These are phyloP conservation scores for Meiosimyza decipiens DNA, from an alignment of 2,888 invertebrate genomes.

Conservation along the genomic window DNA sequence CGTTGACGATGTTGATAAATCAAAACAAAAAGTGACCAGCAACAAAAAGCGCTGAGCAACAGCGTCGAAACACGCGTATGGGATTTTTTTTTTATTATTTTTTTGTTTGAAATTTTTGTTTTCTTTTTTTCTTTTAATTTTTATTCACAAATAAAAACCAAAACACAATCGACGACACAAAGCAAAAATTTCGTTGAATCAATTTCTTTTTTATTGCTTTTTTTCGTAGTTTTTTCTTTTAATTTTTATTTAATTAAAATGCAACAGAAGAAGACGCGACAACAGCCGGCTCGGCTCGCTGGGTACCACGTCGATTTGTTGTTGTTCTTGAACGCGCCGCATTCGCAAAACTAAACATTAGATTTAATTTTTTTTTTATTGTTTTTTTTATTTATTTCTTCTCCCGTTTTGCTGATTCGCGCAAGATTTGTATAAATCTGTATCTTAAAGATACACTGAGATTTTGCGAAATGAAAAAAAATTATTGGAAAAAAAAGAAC, in stretches of 20 bases:
- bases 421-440: not conserved
- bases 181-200: constrained; percentile 8
- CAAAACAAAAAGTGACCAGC: not conserved
- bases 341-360: constrained; percentile 34
- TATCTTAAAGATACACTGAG: no score
- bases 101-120: constrained; percentile 5
- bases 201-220: constrained; percentile 31
- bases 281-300: constrained; percentile 16
- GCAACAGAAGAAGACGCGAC: constrained; percentile 45
- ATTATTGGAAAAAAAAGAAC: no score
- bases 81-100: not conserved
- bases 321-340: constrained; percentile 10
- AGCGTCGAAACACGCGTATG: not conserved
- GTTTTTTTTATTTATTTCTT: not conserved
- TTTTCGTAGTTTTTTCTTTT: constrained; percentile 46
- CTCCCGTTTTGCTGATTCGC: not conserved
- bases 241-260: constrained; percentile 52
- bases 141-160: constrained; percentile 9
- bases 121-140: not conserved
- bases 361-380: constrained; percentile 24
- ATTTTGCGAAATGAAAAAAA: no score
- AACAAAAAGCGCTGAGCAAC: not conserved
- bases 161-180: not conserved
- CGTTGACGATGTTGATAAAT: not conserved
- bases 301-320: constrained; percentile 1